Evolutionary conservation across 2,113 vertebrate genomes (phyloP), one percentile per base, ranked within the genome.

Genomic region (Synodontis membranacea): DNA sequence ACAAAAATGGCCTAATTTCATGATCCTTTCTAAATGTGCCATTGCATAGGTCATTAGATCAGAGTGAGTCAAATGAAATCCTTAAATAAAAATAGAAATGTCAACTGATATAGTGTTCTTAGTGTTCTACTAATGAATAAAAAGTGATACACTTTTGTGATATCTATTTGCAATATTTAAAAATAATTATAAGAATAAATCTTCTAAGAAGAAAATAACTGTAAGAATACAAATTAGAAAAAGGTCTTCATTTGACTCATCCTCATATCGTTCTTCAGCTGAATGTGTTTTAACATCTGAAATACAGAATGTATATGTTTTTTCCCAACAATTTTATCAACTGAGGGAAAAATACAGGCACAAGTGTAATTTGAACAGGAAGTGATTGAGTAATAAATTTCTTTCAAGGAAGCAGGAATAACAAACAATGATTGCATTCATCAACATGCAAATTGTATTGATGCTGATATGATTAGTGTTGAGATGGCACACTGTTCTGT

Each of bases 331-430:
- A 34, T 62, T 31, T 58, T 9, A 39, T 23, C 54, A n/a, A 34
- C 1, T 58, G 25, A 70, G 15, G 28, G 76, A 60, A 48, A 44
- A 62, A 78, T 14, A 44, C 14, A 58, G 42, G 7, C 10, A 21
- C 23, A 4, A 31, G 14, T 44, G 39, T 74, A 15, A 58, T 42
- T 52, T 72, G 4, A 52, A 28, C n/a, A 70, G 64, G 54, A 76
- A 37, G 37, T 54, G 68, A n/a, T 28, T 37, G 39, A 84, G 31
- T n/a, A 60, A 80, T 39, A 4, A 10, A 15, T 37, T 64, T 80
- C 75, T 85, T 39, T 21, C 21, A 79, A 37, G 56, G 39, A 85
- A 79, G 23, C 17, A 28, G 75, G 34, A 64, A 60, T 70, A 21
- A 62, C 5, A 50, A 58, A 4, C 25, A 76, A 60, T n/a, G 1